Percentiles rank a stretch among this genome's conserved stretches.
Conservation (phyloP, 2,888 invertebrate genomes). For the Luperina testacea region DNA sequence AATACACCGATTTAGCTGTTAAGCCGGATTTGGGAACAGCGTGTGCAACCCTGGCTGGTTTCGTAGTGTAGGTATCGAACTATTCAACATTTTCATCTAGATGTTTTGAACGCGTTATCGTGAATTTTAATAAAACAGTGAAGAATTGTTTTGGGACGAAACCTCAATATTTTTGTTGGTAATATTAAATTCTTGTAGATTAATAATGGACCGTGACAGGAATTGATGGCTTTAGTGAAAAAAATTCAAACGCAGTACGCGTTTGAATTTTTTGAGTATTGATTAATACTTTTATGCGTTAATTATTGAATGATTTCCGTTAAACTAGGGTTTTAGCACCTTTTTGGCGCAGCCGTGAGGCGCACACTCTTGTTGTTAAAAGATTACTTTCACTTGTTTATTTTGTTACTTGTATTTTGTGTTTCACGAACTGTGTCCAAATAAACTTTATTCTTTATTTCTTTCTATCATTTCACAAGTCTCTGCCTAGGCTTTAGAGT, state of each 20-base stretch:
- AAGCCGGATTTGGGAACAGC: slow-evolving; percentile 57
- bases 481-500: no score
- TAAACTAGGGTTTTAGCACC: no score
- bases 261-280: not conserved
- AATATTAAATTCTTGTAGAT: not conserved
- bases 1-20: slow-evolving; percentile 54
- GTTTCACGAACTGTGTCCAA: no score
- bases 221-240: not conserved
- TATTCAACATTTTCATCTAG: slow-evolving; percentile 56
- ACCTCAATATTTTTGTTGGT: not conserved
- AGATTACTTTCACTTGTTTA: no score
- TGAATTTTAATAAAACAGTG: slow-evolving; percentile 26
- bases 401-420: no score
- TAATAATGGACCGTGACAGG: not conserved
- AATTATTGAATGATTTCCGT: not conserved
- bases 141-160: not conserved
- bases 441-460: no score
- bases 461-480: no score
- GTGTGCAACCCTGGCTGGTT: slow-evolving; percentile 28
- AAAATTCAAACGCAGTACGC: not conserved
- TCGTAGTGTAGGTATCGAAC: slow-evolving; percentile 47
- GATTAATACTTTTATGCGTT: not conserved
- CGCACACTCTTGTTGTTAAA: no score
- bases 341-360: no score
- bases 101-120: slow-evolving; percentile 38